Base-by-base conservation (phyloP, 2,797 vertebrate genomes). In the Parotocinclus haroldoi region DNA sequence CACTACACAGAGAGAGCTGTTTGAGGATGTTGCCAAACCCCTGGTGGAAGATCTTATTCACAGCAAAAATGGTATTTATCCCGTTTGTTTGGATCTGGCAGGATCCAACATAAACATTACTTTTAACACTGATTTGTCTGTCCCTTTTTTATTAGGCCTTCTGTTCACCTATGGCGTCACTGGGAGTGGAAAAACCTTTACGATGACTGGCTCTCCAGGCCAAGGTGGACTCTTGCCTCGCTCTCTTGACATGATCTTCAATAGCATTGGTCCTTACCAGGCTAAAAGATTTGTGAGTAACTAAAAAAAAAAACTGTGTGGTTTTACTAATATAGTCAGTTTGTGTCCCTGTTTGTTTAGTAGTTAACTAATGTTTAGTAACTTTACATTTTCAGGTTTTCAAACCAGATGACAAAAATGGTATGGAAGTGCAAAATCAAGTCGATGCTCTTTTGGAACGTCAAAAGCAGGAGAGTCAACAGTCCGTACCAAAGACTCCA, bases 141-240 rank as follows among this genome's bases (percentile, higher is more conserved):
- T 62, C 37, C 1, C 12, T 37, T 57, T 64, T n/a, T 3, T 40
- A 56, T 44, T 76, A 99, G 97, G 97, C 58, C 88, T 99, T 18
- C 92, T 99, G 38, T 99, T 99, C 38, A 99, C 96, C 0, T 99
- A 99, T 0, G 95, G 97, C 0, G 96, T 99, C 71, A 99, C 97
- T 0, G 96, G 96, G 71, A 98, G 96, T 13, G 96, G 97, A 12
- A 99, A 99, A 79, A 99, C 96, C 0, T 89, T 92, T 72, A 98
- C 95, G 7, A 99, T 99, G 97, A 97, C 95, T 0, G 97, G 96
- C 0, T 94, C 93, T 8, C 92, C 95, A 0, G 96, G 97, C 0
- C 91, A 90, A 0, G 96, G 94, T 38, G 96, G 96, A 1, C 92
- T 99, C 39, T 91, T 99, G 38, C 96, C 96, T 0, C 93, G 95